phyloP scores from a whole-genome alignment of 2,888 invertebrate genomes.

The Bembecia ichneumoniformis region DNA sequence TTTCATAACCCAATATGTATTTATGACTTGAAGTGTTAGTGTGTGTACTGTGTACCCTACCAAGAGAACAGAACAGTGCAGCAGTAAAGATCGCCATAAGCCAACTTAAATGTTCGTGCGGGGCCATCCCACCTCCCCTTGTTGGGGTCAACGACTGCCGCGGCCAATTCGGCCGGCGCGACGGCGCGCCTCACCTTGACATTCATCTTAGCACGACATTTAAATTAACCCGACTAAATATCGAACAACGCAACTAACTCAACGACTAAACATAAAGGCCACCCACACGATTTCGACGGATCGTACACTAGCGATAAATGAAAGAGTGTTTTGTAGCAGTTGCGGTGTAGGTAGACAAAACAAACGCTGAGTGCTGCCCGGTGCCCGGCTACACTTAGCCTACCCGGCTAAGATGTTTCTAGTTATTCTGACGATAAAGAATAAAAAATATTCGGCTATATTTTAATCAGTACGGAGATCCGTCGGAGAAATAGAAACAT shows the following conservation, averaged over 20 bases:
- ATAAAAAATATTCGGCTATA: too few relatives aligned
- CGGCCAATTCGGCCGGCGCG: slow-evolving; percentile 64
- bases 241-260: slow-evolving; percentile 27
- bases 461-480: too few relatives aligned
- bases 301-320: slow-evolving; percentile 19
- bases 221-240: slow-evolving; percentile 53
- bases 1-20: too few relatives aligned
- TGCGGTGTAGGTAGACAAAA: slow-evolving; percentile 10
- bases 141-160: slow-evolving; percentile 59
- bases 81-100: slow-evolving; percentile 43
- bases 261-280: slow-evolving; percentile 18
- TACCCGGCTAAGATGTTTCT: too few relatives aligned
- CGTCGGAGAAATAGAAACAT: too few relatives aligned
- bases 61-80: slow-evolving; percentile 50
- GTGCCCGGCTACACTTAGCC: too few relatives aligned
- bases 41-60: too few relatives aligned
- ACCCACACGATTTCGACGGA: slow-evolving; percentile 26
- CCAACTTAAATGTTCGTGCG: slow-evolving; percentile 63
- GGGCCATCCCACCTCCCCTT: slow-evolving; percentile 42
- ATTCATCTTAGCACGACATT: slow-evolving; percentile 63
- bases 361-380: background rate
- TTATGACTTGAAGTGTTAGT: too few relatives aligned
- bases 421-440: too few relatives aligned
- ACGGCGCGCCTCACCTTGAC: slow-evolving; percentile 70
- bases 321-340: slow-evolving; percentile 8